These are phyloP conservation scores for Gambusia affinis DNA, from an alignment of 2,113 vertebrate genomes.

Conservation along the genomic window DNA sequence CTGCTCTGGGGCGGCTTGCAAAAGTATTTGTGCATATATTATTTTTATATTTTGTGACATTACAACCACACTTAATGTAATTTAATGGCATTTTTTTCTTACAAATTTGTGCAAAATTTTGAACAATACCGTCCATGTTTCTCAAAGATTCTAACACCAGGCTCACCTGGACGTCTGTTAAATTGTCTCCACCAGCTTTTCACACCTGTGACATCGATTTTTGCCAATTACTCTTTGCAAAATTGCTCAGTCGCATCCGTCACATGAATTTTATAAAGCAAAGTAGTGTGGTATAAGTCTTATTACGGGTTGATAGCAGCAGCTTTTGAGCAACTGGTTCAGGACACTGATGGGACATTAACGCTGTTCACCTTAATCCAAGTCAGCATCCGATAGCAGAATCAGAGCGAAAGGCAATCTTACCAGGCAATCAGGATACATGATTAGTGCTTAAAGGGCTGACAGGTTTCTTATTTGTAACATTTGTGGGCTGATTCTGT, in stretches of 20 bases:
- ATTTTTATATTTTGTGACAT: too few relatives aligned
- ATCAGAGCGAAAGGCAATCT: conserved; percentile 36
- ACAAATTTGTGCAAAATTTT: too few relatives aligned
- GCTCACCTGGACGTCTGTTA: too few relatives aligned
- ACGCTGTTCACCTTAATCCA: conserved; percentile 34
- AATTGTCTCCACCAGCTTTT: too few relatives aligned
- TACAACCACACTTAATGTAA: too few relatives aligned
- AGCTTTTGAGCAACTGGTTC: conserved; percentile 8
- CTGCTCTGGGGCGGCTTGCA: too few relatives aligned
- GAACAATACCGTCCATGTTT: too few relatives aligned
- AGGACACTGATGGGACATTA: conserved; percentile 45
- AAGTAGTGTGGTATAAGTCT: conserved; percentile 30
- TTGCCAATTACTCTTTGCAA: too few relatives aligned
- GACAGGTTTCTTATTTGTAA: conserved; percentile 39
- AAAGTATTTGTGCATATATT: too few relatives aligned
- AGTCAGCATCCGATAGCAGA: conserved; percentile 9
- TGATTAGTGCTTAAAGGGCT: conserved; percentile 27
- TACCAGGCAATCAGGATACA: conserved; percentile 28
- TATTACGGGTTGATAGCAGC: conserved; percentile 32
- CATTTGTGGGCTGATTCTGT: conserved; percentile 15
- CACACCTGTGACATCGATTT: too few relatives aligned
- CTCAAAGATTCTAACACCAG: too few relatives aligned
- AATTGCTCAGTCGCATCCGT: background rate
- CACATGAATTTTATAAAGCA: background rate
- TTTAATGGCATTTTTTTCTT: too few relatives aligned